Conservation (phyloP, 2,113 vertebrate species). For the Menidia beryllina region DNA sequence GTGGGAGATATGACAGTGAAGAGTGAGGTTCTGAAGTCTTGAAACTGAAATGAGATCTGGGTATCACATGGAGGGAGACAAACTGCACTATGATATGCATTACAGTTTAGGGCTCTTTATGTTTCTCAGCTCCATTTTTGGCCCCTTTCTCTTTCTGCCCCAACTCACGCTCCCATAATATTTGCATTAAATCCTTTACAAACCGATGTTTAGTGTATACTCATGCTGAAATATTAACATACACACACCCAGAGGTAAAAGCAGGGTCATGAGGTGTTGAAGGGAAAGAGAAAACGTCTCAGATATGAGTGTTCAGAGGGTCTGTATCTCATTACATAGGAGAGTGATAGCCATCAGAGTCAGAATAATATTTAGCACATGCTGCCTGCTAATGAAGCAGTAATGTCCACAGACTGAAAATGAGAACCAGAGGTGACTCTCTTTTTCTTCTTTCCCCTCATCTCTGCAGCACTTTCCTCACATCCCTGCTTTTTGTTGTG, state of each 20-base stretch:
- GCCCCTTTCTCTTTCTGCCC: not conserved
- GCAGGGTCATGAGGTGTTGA: slow-evolving; percentile 64
- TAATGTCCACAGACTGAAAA: slow-evolving; percentile 77
- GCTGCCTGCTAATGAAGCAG: slow-evolving; percentile 94
- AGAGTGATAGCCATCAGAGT: slow-evolving; percentile 91
- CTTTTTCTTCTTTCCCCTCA: slow-evolving; percentile 57
- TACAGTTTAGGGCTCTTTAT: slow-evolving; percentile 58
- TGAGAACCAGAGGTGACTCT: slow-evolving; percentile 71
- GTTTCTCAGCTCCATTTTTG: not conserved
- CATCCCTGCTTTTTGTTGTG: slow-evolving; percentile 16
- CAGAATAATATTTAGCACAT: slow-evolving; percentile 97
- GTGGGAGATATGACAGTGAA: slow-evolving; percentile 69
- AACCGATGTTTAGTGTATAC: not conserved
- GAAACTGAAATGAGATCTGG: slow-evolving; percentile 74
- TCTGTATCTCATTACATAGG: slow-evolving; percentile 87
- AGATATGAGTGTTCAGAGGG: slow-evolving; percentile 57
- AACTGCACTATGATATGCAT: slow-evolving; percentile 64
- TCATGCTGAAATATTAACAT: slow-evolving; percentile 28
- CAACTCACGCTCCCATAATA: slow-evolving; percentile 5
- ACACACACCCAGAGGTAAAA: slow-evolving; percentile 51
- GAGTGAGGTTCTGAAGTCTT: slow-evolving; percentile 67
- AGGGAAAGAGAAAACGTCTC: slow-evolving; percentile 51
- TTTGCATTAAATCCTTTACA: slow-evolving; percentile 17
- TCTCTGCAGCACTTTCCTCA: slow-evolving; percentile 31
- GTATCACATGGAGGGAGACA: slow-evolving; percentile 43